Evolutionary conservation across 2,797 vertebrate genomes (phyloP), one percentile per base, ranked within the genome.

Genomic region (Astyanax mexicanus): DNA sequence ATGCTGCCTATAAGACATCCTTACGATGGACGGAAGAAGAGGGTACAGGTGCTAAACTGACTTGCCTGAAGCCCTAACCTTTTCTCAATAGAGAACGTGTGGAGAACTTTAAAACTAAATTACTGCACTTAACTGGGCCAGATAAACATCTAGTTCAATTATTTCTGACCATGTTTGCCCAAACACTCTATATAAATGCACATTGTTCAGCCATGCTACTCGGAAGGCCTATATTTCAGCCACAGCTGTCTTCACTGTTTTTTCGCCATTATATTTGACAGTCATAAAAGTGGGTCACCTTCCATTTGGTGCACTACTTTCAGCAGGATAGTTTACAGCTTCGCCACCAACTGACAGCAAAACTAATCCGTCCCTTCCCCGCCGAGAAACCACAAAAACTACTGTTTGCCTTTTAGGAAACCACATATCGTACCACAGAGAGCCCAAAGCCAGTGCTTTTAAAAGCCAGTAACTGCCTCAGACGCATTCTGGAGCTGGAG

Each of bases 391-490:
- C 75, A 37, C 75, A 74, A 72, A 32, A 57, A 64, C 66, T 54
- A 32, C 73, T 78, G 79, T 81, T 68, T 57, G 61, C 69, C 76
- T 83, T 72, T 80, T 42, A 75, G 54, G 70, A 85, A 80, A 83
- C 86, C 86, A 73, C 69, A 73, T 77, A 72, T 55, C 29, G 19
- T 49, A 77, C 75, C 78, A 81, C 81, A 85, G 82, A 83, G 57
- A 81, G 32, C 68, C 44, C 21, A 35, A 49, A 80, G 38, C 19
- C 64, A 37, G 69, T 79, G 37, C 67, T 81, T 80, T 52, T 29
- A 74, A n/a, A 38, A 57, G 49, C 54, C 77, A 38, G 32, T 60
- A 65, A 69, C 71, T 74, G 69, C 73, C 35, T 40, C 21, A 9
- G 69, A 55, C 35, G 13, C 60, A 13, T 25, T 29, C 62, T 23